Conservation (phyloP, 2,888 invertebrate species). For the Saturnia pavonia region DNA sequence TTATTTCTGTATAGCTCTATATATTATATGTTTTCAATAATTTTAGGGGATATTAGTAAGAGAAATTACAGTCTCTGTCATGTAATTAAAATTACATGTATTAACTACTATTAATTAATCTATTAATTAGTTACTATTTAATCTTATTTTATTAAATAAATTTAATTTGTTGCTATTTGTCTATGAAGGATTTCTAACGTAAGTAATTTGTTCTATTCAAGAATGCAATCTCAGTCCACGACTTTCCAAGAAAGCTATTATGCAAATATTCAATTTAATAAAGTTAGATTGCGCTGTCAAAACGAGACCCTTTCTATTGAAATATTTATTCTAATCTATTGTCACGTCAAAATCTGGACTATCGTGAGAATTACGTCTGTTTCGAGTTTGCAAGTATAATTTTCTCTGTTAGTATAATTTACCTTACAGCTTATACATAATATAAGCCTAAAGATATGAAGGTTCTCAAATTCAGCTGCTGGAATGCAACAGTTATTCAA, state of each 20-base stretch:
- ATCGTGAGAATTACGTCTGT: neutral
- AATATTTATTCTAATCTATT: neutral
- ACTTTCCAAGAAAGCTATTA: constrained; percentile 22
- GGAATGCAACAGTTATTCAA: too few species aligned
- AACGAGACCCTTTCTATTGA: neutral
- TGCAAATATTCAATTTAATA: constrained; percentile 25
- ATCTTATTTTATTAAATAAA: too few species aligned
- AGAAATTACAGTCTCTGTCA: too few species aligned
- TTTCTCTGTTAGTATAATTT: too few species aligned
- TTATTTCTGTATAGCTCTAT: too few species aligned
- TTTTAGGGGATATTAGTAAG: neutral
- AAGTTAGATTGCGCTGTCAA: neutral
- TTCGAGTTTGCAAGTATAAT: neutral
- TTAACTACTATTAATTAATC: too few species aligned
- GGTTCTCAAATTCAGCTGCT: too few species aligned
- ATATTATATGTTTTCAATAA: too few species aligned
- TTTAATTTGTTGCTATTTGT: neutral
- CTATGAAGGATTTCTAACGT: neutral
- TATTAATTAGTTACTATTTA: too few species aligned
- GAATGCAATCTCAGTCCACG: constrained; percentile 14
- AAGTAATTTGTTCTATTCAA: neutral
- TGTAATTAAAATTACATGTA: too few species aligned
- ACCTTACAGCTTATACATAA: too few species aligned
- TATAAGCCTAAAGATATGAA: too few species aligned
- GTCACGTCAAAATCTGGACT: neutral